Conservation (phyloP, 2,797 vertebrate species). For the Nannoperca australis region DNA sequence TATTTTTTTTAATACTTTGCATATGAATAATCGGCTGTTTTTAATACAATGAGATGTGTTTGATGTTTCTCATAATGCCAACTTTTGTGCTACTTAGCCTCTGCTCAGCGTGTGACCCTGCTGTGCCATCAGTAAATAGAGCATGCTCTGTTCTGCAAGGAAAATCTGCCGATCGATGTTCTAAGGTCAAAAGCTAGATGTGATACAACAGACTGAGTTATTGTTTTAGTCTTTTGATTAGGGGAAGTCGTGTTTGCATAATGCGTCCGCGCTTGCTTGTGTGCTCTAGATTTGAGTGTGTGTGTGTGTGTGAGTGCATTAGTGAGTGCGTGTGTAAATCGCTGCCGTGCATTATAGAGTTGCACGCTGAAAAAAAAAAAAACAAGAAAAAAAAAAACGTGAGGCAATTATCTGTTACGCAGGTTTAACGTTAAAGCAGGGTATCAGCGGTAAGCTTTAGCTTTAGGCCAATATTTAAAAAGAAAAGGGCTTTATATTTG, state of each 20-base stretch:
- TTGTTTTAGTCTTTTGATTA: constrained; percentile 85
- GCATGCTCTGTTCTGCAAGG: constrained; percentile 72
- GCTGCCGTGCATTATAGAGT: constrained; percentile 62
- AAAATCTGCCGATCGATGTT: constrained; percentile 76
- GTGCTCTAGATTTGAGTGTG: constrained; percentile 38
- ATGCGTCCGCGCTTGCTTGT: constrained; percentile 62
- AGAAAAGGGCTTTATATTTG: constrained; percentile 75
- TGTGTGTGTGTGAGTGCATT: constrained; percentile 20
- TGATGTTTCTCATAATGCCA: constrained; percentile 42
- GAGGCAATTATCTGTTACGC: constrained; percentile 80
- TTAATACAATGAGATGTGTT: constrained; percentile 13
- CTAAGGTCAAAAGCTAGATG: constrained; percentile 82
- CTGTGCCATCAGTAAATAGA: constrained; percentile 73
- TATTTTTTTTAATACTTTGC: not conserved
- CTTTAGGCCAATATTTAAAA: constrained; percentile 82
- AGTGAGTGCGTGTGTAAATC: constrained; percentile 44
- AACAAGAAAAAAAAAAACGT: constrained; percentile 45
- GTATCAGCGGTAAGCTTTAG: constrained; percentile 78
- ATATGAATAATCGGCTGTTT: constrained; percentile 10
- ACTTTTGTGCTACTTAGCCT: constrained; percentile 47
- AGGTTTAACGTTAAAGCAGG: constrained; percentile 79
- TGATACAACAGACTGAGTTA: constrained; percentile 82
- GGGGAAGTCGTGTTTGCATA: constrained; percentile 79
- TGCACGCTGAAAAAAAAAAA: constrained; percentile 44
- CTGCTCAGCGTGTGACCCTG: constrained; percentile 61